Base-by-base conservation (phyloP, 2,888 invertebrate genomes). In the Tenthredo amoena region DNA sequence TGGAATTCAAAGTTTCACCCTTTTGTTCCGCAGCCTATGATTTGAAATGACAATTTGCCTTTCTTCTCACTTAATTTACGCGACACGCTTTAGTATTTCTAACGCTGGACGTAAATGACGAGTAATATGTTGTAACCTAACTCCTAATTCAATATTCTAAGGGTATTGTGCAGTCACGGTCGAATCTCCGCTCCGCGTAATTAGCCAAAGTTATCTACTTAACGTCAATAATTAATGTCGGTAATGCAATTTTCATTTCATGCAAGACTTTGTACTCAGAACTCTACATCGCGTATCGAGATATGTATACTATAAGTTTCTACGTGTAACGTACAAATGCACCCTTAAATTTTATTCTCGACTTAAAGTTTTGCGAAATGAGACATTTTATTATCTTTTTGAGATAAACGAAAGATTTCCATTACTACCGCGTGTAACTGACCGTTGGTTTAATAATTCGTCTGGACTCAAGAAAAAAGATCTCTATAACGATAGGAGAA, bases 211-310 rank as follows among this genome's bases (percentile, higher is more conserved):
- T 10, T 43, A 47, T 9, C 21, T 71, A 47, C 31, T 83, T 47
- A 50, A 68, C 83, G 43, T 71, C 58, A 26, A 50, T 65, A 71
- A 83, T 83, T 83, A 68, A 68, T 71, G 43, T 40, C 68, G 15
- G 31, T 47, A 47, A 82, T 18, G 62, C 68, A 68, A 83, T 83
- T 50, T 5, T 26, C 31, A 4, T 6, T 2, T 34, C 1, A 34
- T 10, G 81, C 40, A 81, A 62, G 58, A 18, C 12, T 37, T 50
- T 21, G 34, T 40, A 58, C 62, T 62, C 12, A 21, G 34, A 50
- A 31, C 6, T 77, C 12, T 50, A 34, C 21, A 7, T 21, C n/a
- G n/a, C n/a, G 55, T 6, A 55, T 50, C 50, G 5, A 18, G 5
- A 26, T 18, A 34, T 31, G 31, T 34, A 18, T 6, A 40, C 7